Base-by-base conservation (phyloP, 2,797 vertebrate genomes). In the Eulemur rubriventer region DNA sequence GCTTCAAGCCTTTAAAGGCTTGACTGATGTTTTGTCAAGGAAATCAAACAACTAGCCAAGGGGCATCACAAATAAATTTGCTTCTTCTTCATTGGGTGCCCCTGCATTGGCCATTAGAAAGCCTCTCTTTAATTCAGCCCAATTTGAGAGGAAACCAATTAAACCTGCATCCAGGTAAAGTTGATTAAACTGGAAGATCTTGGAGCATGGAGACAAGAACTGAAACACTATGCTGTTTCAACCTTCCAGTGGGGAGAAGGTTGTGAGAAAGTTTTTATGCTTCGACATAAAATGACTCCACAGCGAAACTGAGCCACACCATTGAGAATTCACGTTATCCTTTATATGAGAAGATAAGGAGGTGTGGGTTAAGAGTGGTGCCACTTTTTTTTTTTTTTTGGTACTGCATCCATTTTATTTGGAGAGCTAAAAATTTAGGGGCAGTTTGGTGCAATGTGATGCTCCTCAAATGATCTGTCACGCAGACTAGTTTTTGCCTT, bases 11-110 rank as follows among this genome's bases (percentile, higher is more conserved):
- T 98, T 97, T 97, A 97, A 97, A 98, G 84, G 95, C 70, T 96
- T 80, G 92, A 97, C 76, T 95, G 96, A 89, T 89, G 20, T 98
- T 96, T 98, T 97, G 96, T 98, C 94, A 96, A 95, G 92, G 92
- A 98, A 98, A 98, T 98, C 97, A 98, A 98, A 97, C 91, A 93
- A 78, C 61, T 96, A 95, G 96, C 96, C 97, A 97, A 98, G 98
- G 94, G 97, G 96, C 96, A 91, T 98, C 97, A 97, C 98, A 98
- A 98, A 98, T 98, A 98, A 94, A 97, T 97, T 95, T 96, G 98
- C 97, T 98, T 93, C 91, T 90, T 96, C 95, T 98, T 98, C 89
- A 94, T 93, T 83, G 92, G 59, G 2, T 94, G 95, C 95, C 93
- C 94, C 69, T 78, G 97, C 97, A 97, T 97, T 96, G 98, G 93